These are phyloP conservation scores for Reticulitermes speratus DNA, from an alignment of 1,140 invertebrate species.

Conservation along the genomic window DNA sequence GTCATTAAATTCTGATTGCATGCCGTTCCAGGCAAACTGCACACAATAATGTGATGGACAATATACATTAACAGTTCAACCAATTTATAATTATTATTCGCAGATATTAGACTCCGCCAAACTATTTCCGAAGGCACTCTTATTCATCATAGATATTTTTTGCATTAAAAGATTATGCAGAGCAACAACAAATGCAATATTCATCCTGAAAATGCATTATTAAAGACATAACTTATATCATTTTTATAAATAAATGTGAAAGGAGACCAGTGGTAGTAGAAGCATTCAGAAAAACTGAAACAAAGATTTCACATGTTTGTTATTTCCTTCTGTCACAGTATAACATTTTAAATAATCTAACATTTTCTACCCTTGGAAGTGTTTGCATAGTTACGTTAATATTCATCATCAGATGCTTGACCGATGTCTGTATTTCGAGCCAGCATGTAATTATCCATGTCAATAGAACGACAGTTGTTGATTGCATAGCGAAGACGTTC, in stretches of 20 bases:
- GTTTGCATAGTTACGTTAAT: slow-evolving; percentile 7
- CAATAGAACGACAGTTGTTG: slow-evolving; percentile 68
- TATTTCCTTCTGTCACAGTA: neutral
- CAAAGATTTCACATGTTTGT: neutral
- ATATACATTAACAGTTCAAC: no score
- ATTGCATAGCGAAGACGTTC: slow-evolving; percentile 66
- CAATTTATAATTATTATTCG: neutral
- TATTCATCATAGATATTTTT: neutral
- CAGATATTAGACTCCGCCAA: neutral
- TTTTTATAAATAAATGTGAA: neutral
- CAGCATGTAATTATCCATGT: slow-evolving; percentile 75
- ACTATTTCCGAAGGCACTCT: neutral
- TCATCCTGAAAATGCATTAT: neutral
- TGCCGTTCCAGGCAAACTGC: no score
- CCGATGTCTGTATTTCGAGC: slow-evolving; percentile 59
- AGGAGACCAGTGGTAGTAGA: neutral
- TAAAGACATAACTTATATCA: neutral
- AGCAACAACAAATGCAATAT: neutral
- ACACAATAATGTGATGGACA: no score
- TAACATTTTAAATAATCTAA: neutral
- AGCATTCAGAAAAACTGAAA: neutral
- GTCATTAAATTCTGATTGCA: no score
- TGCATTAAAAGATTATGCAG: neutral
- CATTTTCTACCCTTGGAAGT: neutral
- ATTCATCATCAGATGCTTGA: slow-evolving; percentile 54